These are phyloP conservation scores for Eudasyphora cyanicolor DNA, from an alignment of 2,888 invertebrate genomes.

Conservation along the genomic window DNA sequence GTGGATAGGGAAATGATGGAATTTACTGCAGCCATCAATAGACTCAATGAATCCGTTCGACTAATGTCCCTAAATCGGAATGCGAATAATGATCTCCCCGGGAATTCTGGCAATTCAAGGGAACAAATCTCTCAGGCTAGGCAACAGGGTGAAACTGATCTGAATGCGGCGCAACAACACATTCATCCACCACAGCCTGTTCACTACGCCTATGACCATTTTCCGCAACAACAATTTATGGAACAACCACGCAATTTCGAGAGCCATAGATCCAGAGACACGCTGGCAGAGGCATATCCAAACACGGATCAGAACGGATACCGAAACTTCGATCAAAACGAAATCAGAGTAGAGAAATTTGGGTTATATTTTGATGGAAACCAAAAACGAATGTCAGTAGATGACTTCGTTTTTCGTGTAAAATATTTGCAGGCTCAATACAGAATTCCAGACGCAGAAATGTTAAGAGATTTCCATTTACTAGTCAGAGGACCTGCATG, in stretches of 20 bases:
- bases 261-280: neutral
- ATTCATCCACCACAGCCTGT: neutral
- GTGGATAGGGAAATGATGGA: neutral
- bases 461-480: constrained; percentile 10
- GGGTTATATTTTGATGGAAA: too few relatives aligned
- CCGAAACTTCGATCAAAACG: too few relatives aligned
- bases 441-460: neutral
- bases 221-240: neutral
- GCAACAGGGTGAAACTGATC: too few relatives aligned
- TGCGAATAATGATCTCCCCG: neutral
- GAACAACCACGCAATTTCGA: neutral
- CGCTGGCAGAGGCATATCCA: neutral
- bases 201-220: neutral
- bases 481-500: neutral
- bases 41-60: neutral
- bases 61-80: neutral
- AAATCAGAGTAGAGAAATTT: neutral
- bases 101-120: too few relatives aligned
- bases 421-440: neutral
- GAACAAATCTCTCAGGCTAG: neutral
- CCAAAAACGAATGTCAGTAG: neutral
- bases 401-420: neutral
- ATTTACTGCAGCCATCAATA: neutral
- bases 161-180: neutral
- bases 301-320: neutral